phyloP scores from a whole-genome alignment of 1,140 invertebrate species.

The Pachyrhynchus sulphureomaculatus region DNA sequence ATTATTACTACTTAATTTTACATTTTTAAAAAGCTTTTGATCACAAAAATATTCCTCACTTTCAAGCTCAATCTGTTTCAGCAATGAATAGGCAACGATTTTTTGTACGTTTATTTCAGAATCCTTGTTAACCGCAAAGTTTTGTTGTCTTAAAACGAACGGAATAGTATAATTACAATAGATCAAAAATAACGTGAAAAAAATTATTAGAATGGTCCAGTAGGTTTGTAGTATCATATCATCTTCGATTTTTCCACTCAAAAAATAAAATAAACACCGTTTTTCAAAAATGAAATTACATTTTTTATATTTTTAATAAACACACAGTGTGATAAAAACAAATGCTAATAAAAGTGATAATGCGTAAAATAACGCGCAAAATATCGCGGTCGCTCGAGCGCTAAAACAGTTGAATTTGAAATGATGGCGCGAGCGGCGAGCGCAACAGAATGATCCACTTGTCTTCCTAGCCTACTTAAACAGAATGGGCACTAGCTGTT shows the following conservation, averaged over 20 bases:
- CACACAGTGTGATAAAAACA: too few relatives aligned
- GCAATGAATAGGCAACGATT: constrained; percentile 37
- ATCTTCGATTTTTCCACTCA: constrained; percentile 1
- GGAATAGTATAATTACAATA: constrained; percentile 3
- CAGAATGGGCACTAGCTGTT: constrained; percentile 25
- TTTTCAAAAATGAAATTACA: too few relatives aligned
- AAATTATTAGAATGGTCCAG: constrained; percentile 13
- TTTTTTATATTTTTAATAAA: constrained; percentile 9
- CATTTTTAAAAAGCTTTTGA: too few relatives aligned
- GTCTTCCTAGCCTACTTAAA: constrained; percentile 32
- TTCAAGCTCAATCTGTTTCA: constrained; percentile 37
- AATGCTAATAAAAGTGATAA: background rate
- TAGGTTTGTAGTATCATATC: constrained; percentile 8
- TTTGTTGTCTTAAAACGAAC: background rate
- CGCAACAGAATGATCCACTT: constrained; percentile 24
- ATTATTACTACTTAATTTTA: background rate
- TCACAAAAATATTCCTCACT: constrained; percentile 30
- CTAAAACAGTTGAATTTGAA: constrained; percentile 33
- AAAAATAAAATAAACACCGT: too few relatives aligned
- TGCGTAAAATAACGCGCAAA: constrained; percentile 11
- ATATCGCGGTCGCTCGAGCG: constrained; percentile 23
- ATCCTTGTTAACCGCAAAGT: background rate
- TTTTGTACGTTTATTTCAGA: constrained; percentile 22
- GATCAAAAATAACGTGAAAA: constrained; percentile 1
- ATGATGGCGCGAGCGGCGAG: constrained; percentile 20